Evolutionary conservation across 2,888 invertebrate species (phyloP), one percentile per base, ranked within the genome.

Genomic region (Thymelicus lineola): DNA sequence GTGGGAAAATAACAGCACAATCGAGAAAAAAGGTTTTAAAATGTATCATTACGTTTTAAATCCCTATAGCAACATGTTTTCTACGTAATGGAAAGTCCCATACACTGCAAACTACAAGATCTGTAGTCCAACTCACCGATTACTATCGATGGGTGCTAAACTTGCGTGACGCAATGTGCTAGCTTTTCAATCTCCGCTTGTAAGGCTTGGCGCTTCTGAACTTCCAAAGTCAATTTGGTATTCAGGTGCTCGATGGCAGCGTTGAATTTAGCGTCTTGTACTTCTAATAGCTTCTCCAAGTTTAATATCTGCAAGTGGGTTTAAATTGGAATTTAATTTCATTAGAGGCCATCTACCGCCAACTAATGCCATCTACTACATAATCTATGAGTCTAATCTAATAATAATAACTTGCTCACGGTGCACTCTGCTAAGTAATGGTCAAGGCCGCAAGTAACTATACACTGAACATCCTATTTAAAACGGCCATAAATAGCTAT

Each of bases 131-230:
- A 17, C 60, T 28, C 14, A 2, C 7, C 17, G 17, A 20, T 42
- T 20, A 20, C 12, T 17, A 48, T 20, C 15, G 4, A 46, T 28
- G 12, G n/a, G 72, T 78, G 87, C 87, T 95, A 96, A 86, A 96
- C 96, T 87, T 96, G 96, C 82, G 96, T 96, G 80, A 96, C 96
- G 81, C 96, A 95, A 77, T 96, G 95, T 74, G 95, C 95, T 72
- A 96, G 91, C 85, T 96, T 96, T 76, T 96, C 96, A 69, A 96
- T 86, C 84, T 96, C 95, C 57, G 93, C 91, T 77, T 96, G 96
- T 74, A 97, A 83, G 71, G 95, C 87, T 76, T 94, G 93, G 50
- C 96, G 94, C 82, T 95, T 95, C 73, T 96, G 96, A 1, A 93
- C 90, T 85, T 97, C 97, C 62, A 94, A 88, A 62, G 94, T 94